Percentiles rank a stretch among this genome's conserved stretches.
Evolutionary conservation across 2,888 invertebrate genomes (phyloP).

Genomic region (Alloscopus bannaensis): DNA sequence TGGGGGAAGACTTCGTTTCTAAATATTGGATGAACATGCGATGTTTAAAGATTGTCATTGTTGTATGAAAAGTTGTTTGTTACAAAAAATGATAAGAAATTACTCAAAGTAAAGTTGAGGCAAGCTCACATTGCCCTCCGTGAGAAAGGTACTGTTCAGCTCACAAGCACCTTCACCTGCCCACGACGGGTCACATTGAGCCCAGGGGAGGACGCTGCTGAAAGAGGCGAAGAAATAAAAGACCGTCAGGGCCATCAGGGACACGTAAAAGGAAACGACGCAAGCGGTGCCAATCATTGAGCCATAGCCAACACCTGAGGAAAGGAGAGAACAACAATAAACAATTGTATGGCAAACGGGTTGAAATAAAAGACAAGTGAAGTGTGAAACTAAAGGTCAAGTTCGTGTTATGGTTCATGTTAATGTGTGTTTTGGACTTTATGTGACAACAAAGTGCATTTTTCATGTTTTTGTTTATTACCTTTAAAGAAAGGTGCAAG

Average conservation of each 20-base stretch:
- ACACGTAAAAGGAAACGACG: constrained; percentile 86
- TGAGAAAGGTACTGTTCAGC: constrained; percentile 59
- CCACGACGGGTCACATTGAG: constrained; percentile 81
- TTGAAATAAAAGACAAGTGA: neutral
- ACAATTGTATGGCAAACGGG: constrained; percentile 1
- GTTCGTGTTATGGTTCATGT: constrained; percentile 7
- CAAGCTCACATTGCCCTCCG: constrained; percentile 59
- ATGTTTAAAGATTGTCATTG: neutral
- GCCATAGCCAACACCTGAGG: constrained; percentile 76
- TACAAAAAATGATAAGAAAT: constrained; percentile 18
- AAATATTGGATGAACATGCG: neutral
- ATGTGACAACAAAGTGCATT: neutral
- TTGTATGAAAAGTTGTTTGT: neutral
- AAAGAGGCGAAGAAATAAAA: constrained; percentile 86
- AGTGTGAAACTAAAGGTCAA: neutral
- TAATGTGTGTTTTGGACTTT: neutral
- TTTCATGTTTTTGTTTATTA: constrained; percentile 3
- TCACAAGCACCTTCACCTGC: constrained; percentile 55
- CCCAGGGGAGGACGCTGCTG: constrained; percentile 83
- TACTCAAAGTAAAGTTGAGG: constrained; percentile 67
- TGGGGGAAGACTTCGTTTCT: constrained; percentile 64
- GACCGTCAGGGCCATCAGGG: constrained; percentile 83
- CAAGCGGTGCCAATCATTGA: constrained; percentile 77
- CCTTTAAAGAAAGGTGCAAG: constrained; percentile 73
- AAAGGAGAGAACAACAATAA: constrained; percentile 14